These are phyloP conservation scores for Laupala kohalensis DNA, from an alignment of 1,140 invertebrate species.

Conservation along the genomic window DNA sequence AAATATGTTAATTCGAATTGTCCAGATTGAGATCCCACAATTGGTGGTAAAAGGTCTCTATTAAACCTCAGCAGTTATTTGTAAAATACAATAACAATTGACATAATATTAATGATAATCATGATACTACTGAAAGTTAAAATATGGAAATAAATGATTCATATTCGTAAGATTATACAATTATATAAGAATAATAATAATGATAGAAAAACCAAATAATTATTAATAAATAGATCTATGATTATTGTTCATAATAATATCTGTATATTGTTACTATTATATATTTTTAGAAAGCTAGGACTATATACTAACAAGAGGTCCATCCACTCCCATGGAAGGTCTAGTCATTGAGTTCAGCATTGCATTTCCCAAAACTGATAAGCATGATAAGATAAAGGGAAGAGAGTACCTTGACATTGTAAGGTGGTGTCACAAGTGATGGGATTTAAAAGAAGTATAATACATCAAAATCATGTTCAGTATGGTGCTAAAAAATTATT, in stretches of 20 bases:
- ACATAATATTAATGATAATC: neutral
- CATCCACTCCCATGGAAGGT: neutral
- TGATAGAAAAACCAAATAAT: neutral
- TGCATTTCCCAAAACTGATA: neutral
- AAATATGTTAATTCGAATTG: no score
- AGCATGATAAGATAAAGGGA: neutral
- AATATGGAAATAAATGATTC: neutral
- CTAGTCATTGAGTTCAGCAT: neutral
- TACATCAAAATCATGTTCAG: neutral
- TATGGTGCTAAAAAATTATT: neutral
- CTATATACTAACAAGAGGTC: neutral
- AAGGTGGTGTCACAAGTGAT: neutral
- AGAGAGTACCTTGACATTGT: neutral
- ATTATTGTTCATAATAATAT: neutral
- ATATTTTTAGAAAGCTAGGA: neutral
- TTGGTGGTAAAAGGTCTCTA: neutral
- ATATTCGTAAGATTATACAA: neutral
- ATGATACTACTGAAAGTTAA: neutral
- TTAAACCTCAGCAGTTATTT: neutral
- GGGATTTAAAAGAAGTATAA: neutral
- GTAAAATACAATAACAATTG: neutral
- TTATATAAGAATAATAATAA: neutral
- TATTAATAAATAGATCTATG: neutral
- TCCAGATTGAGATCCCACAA: no score
- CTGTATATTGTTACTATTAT: neutral